phyloP scores from a whole-genome alignment of 2,113 vertebrate species.

The Notarius quadriscutis region DNA sequence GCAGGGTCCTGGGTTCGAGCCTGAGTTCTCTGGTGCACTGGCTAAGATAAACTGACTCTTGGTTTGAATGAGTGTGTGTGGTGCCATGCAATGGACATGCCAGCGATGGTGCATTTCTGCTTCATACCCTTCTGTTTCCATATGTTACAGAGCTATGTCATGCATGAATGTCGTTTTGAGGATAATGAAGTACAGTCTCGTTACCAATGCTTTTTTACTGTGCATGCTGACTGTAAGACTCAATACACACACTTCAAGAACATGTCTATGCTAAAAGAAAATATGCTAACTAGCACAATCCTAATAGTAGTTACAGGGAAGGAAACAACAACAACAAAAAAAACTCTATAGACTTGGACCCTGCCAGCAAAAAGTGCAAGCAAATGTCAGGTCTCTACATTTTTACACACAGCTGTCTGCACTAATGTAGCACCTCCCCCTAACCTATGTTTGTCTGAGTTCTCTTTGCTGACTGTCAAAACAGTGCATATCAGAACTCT shows the following conservation, averaged over 20 bases:
- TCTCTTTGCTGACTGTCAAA: conserved; percentile 44
- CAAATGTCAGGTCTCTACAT: conserved; percentile 22
- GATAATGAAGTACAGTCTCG: not conserved
- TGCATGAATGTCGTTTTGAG: not conserved
- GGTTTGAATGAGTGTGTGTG: not conserved
- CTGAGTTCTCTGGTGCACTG: not conserved
- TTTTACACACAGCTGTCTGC: not conserved
- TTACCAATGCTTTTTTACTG: not conserved
- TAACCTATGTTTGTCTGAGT: not conserved
- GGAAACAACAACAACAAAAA: not conserved
- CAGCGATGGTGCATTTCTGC: not conserved
- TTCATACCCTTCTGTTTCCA: not conserved
- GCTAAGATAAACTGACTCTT: not conserved
- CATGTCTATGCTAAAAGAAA: not conserved
- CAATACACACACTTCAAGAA: not conserved
- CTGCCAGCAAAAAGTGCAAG: not conserved
- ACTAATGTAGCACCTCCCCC: not conserved
- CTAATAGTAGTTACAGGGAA: not conserved
- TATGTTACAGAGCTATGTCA: not conserved
- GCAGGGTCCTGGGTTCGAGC: not conserved
- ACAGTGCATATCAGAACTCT: conserved; percentile 36
- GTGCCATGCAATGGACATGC: not conserved
- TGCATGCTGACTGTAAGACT: not conserved
- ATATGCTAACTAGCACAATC: not conserved
- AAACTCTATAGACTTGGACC: not conserved